Conservation (phyloP, 2,888 invertebrate genomes). For the Agonum fuliginosum region DNA sequence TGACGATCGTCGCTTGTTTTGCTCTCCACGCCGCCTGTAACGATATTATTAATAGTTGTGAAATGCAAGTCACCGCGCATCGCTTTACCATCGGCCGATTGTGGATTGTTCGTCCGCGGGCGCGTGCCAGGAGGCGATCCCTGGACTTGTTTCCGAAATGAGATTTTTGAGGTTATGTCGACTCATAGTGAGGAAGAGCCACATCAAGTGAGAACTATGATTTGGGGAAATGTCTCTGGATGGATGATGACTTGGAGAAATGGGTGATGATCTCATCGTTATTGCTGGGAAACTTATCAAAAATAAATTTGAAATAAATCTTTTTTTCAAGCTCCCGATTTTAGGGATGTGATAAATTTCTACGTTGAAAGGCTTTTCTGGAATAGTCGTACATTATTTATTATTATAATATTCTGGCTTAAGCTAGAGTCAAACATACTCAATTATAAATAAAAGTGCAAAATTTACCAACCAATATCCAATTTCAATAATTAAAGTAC, state of each 20-base stretch:
- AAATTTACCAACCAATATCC: no score
- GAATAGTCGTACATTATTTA: no score
- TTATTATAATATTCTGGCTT: no score
- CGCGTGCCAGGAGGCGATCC: slow-evolving; percentile 5
- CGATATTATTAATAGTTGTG: slow-evolving; percentile 57
- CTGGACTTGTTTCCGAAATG: slow-evolving; percentile 17
- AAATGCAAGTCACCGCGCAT: slow-evolving; percentile 54
- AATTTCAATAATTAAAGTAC: no score
- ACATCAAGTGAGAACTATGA: slow-evolving; percentile 31
- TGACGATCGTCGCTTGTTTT: slow-evolving; percentile 38
- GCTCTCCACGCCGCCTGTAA: slow-evolving; percentile 42
- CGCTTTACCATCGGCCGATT: slow-evolving; percentile 51
- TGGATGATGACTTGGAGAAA: slow-evolving; percentile 32
- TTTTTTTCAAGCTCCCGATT: no score
- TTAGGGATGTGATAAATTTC: no score
- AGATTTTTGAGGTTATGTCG: slow-evolving; percentile 35
- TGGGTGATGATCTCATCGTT: neutral
- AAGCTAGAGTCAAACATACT: no score
- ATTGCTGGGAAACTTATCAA: slow-evolving; percentile 18
- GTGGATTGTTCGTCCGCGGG: slow-evolving; percentile 13
- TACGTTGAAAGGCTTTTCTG: no score
- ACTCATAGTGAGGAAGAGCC: slow-evolving; percentile 26
- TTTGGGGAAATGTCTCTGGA: slow-evolving; percentile 10
- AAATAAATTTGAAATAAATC: neutral
- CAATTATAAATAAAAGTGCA: no score